A percentile compares a stretch with the other conserved stretches of the same genome.
phyloP scores from a whole-genome alignment of 2,888 invertebrate genomes.

The Metallyticus violacea region DNA sequence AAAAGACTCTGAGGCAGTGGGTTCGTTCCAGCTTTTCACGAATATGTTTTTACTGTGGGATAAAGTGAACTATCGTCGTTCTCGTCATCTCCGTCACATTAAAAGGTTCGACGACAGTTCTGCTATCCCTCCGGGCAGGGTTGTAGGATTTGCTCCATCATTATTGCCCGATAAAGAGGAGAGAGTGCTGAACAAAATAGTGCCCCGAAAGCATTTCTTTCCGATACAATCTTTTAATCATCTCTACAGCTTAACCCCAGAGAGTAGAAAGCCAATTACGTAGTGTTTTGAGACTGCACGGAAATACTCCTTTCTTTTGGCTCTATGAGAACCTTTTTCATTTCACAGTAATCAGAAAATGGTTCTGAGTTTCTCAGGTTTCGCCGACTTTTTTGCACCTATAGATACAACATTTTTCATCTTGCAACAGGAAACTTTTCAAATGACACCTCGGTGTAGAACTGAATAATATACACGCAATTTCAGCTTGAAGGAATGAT shows the following conservation, averaged over 20 bases:
- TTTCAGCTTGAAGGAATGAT: too few species aligned
- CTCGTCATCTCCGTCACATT: neutral
- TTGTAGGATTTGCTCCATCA: neutral
- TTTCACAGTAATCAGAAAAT: too few species aligned
- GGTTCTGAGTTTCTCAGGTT: too few species aligned
- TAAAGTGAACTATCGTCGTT: neutral
- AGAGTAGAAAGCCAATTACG: neutral
- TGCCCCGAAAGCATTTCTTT: neutral
- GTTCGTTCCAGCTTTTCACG: neutral
- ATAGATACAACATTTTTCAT: too few species aligned
- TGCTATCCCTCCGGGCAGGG: too few species aligned
- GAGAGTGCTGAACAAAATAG: neutral
- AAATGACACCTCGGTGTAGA: too few species aligned
- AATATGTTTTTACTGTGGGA: neutral
- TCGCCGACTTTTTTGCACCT: too few species aligned
- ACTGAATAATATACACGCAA: too few species aligned
- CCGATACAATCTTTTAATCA: neutral
- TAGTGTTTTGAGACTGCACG: neutral
- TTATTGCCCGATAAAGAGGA: neutral
- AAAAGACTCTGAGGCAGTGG: too few species aligned
- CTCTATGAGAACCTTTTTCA: too few species aligned
- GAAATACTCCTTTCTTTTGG: neutral
- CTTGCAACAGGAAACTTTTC: too few species aligned
- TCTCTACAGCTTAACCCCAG: neutral
- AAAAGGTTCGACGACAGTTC: neutral